Evolutionary conservation across 2,797 vertebrate genomes (phyloP).

Genomic region (Hoplostethus mediterraneus): DNA sequence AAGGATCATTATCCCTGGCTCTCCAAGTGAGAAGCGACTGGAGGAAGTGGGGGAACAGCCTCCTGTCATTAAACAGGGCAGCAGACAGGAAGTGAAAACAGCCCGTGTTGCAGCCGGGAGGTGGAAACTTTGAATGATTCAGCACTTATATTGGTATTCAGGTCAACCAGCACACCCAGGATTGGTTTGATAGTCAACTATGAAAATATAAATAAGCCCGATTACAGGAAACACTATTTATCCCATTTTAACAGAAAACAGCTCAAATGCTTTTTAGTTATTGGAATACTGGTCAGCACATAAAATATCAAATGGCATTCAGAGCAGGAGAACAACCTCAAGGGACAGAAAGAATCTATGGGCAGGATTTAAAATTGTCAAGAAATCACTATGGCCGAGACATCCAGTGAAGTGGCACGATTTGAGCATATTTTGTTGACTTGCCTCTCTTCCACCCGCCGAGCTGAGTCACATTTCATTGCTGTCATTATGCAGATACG

Average conservation of each 20-base stretch:
- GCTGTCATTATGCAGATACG: conserved; percentile 65
- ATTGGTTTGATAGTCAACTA: neutral
- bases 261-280: neutral
- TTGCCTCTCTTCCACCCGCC: conserved; percentile 25
- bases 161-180: conserved; percentile 17
- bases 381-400: conserved; percentile 40
- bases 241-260: neutral
- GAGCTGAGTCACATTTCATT: conserved; percentile 56
- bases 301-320: conserved; percentile 8
- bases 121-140: conserved; percentile 10
- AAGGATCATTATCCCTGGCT: conserved; percentile 66
- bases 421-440: conserved; percentile 40
- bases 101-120: conserved; percentile 15
- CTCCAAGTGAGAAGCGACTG: conserved; percentile 54
- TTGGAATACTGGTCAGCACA: neutral
- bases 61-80: conserved; percentile 35
- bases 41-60: conserved; percentile 21
- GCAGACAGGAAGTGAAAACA: conserved; percentile 18
- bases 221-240: conserved; percentile 8
- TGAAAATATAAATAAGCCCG: conserved; percentile 18
- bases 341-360: conserved; percentile 7
- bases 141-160: conserved; percentile 29
- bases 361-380: conserved; percentile 31
- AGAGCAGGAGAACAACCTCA: conserved; percentile 18
- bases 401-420: conserved; percentile 32